These are phyloP conservation scores for Neoscelio sp. DNA, from an alignment of 2,888 invertebrate species.

Conservation along the genomic window DNA sequence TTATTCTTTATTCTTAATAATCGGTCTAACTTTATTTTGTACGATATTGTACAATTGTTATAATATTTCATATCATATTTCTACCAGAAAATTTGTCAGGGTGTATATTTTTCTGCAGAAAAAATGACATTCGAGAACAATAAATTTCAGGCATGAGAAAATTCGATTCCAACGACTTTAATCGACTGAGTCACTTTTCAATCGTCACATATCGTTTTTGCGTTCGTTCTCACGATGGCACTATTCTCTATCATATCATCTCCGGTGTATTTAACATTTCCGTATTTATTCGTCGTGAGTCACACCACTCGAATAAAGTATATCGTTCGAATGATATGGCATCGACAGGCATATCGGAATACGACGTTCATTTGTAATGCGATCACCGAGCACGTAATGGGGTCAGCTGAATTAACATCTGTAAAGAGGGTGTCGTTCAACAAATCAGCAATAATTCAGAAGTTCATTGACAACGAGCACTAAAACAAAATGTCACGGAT, in stretches of 20 bases:
- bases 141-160: too few species aligned
- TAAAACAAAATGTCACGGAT: constrained; percentile 25
- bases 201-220: constrained; percentile 33
- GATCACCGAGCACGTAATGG: constrained; percentile 36
- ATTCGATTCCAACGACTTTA: too few species aligned
- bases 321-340: constrained; percentile 37
- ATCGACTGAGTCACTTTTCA: constrained; percentile 1
- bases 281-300: constrained; percentile 61
- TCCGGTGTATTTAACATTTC: constrained; percentile 44
- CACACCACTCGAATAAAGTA: constrained; percentile 44
- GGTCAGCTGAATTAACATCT: constrained; percentile 64
- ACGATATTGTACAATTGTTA: too few species aligned
- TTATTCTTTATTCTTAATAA: too few species aligned
- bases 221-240: constrained; percentile 37
- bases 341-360: constrained; percentile 51
- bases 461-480: constrained; percentile 28
- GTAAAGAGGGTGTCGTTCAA: constrained; percentile 47
- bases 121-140: too few species aligned
- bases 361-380: constrained; percentile 56
- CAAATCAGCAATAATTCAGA: constrained; percentile 47
- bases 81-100: too few species aligned
- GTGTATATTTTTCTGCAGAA: too few species aligned
- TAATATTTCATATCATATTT: too few species aligned
- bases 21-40: too few species aligned
- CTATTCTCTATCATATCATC: constrained; percentile 32